Base-by-base conservation (phyloP, 2,888 invertebrate species). In the Macaria notata region DNA sequence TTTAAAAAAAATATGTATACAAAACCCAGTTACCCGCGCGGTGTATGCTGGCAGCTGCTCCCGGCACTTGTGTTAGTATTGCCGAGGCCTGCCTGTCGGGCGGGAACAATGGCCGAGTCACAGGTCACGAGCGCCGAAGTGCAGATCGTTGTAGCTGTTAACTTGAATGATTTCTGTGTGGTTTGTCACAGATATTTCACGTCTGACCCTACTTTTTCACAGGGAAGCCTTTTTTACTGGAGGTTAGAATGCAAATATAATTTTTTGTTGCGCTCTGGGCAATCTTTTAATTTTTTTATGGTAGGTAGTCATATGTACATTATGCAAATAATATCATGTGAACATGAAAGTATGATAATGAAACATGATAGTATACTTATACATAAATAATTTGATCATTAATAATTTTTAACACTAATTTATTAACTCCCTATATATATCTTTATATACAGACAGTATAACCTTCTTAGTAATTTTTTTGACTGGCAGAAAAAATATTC, bases 111-210 rank as follows among this genome's bases (percentile, higher is more conserved):
- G 75, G 72, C 60, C 73, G 76, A 75, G 77, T 76, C 81, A 76
- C 78, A 79, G 79, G 82, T 79, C 82, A 79, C 79, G 76, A 76
- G 69, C 65, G 63, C 62, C 72, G 71, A 74, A 84, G 84, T 83
- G 84, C 83, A 78, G 75, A 83, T 79, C 83, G 79, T 65, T 84
- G 84, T 85, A 82, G 76, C 76, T 78, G 84, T 83, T 84, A 84
- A 81, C 78, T 81, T 82, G 82, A 85, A 79, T 83, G 83, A 84
- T 84, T 81, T 75, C 73, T 74, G 74, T 78, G 78, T 73, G 82
- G 80, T 81, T 81, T 82, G 81, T 79, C 76, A 69, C 77, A 73
- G 73, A 79, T 79, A 78, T 83, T 80, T 82, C 78, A 81, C 78
- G 70, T 80, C 70, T 71, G 67, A 68, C 69, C 70, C 65, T 50